Evolutionary conservation across 2,797 vertebrate genomes (phyloP).

Genomic region (Sarcophilus harrisii): DNA sequence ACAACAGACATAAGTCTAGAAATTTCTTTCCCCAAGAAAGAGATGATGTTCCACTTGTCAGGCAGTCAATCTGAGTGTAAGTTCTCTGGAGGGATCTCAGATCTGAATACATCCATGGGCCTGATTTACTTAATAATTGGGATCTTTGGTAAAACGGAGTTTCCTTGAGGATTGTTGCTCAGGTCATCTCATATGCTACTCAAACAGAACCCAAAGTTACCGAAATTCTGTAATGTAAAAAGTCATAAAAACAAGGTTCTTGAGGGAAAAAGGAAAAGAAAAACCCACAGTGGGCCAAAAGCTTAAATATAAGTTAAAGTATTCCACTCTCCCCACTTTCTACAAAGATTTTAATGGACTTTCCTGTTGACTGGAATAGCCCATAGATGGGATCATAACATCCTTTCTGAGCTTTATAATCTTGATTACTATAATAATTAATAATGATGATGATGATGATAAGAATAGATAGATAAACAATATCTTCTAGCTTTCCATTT

Average conservation of each 20-base stretch:
- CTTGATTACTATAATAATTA: background rate
- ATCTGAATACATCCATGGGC: constrained; percentile 67
- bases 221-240: constrained; percentile 44
- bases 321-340: background rate
- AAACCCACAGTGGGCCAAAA: background rate
- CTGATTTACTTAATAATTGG: constrained; percentile 64
- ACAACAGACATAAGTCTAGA: constrained; percentile 79
- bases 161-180: constrained; percentile 53
- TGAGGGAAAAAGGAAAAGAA: background rate
- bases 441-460: too few species aligned
- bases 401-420: background rate
- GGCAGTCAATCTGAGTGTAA: constrained; percentile 76
- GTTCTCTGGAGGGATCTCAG: constrained; percentile 71
- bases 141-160: constrained; percentile 65
- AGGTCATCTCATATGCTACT: constrained; percentile 33
- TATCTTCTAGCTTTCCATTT: background rate
- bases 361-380: background rate
- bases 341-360: background rate
- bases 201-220: constrained; percentile 19
- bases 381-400: background rate
- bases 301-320: background rate
- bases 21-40: constrained; percentile 73
- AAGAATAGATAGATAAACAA: too few species aligned
- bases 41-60: constrained; percentile 80
- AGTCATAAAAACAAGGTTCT: background rate